Percentiles rank a stretch among this genome's conserved stretches.
These are phyloP conservation scores for Synanthedon vespiformis DNA, from an alignment of 2,888 invertebrate species.

Conservation along the genomic window DNA sequence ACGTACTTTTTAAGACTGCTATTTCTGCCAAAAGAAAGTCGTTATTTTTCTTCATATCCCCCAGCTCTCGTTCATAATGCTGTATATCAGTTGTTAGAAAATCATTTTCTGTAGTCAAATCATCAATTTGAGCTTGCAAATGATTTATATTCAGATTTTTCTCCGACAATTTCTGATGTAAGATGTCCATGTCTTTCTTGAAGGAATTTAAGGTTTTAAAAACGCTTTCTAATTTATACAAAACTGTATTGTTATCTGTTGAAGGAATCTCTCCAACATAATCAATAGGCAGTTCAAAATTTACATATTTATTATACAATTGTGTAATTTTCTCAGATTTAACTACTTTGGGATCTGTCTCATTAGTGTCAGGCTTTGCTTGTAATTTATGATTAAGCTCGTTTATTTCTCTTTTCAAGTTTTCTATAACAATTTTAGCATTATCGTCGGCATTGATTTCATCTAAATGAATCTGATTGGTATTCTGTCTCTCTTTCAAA, in stretches of 20 bases:
- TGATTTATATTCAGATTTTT: conserved; percentile 65
- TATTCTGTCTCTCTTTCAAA: conserved; percentile 36
- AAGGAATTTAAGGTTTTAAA: conserved; percentile 70
- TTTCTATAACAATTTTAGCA: conserved; percentile 62
- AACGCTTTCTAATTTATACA: conserved; percentile 61
- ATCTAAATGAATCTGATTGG: conserved; percentile 40
- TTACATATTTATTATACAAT: conserved; percentile 56
- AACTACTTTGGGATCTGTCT: conserved; percentile 30
- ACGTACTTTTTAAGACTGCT: conserved; percentile 72
- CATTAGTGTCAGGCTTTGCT: conserved; percentile 26
- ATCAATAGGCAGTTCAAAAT: conserved; percentile 59
- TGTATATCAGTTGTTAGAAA: conserved; percentile 56
- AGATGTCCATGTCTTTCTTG: conserved; percentile 68
- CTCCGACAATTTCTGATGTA: conserved; percentile 70
- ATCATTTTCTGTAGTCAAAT: conserved; percentile 60
- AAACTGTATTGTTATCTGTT: conserved; percentile 39
- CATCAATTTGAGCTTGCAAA: conserved; percentile 68
- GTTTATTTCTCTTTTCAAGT: conserved; percentile 54
- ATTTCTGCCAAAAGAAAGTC: conserved; percentile 77
- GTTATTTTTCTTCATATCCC: conserved; percentile 78
- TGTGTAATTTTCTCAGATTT: conserved; percentile 52
- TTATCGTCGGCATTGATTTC: conserved; percentile 63
- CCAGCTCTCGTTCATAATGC: conserved; percentile 72
- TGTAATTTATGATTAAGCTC: conserved; percentile 50
- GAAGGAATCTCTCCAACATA: conserved; percentile 58